A percentile compares a stretch with the other conserved stretches of the same genome.
These are phyloP conservation scores for Baryphthengus martii DNA, from an alignment of 2,113 vertebrate genomes.

Conservation along the genomic window DNA sequence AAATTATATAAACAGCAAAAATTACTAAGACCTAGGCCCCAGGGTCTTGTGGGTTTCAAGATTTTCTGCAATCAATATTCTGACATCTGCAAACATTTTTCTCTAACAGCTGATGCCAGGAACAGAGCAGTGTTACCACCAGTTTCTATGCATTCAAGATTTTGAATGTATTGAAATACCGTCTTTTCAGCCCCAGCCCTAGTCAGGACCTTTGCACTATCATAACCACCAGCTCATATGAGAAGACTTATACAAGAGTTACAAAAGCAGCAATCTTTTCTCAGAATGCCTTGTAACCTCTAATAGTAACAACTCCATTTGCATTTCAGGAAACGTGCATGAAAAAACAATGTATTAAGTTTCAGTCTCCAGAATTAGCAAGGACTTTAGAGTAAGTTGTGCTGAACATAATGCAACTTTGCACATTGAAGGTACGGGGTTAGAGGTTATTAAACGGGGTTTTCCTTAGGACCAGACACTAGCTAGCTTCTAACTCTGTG, in stretches of 20 bases:
- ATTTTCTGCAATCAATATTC: slow-evolving; percentile 74
- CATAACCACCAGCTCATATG: slow-evolving; percentile 71
- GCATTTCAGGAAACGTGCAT: slow-evolving; percentile 31
- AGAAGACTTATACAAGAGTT: slow-evolving; percentile 69
- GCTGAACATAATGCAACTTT: not conserved
- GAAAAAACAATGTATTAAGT: not conserved
- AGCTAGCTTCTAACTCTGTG: not conserved
- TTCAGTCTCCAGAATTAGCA: not conserved
- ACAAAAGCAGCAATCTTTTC: slow-evolving; percentile 62
- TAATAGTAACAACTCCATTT: slow-evolving; percentile 47
- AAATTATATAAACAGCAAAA: slow-evolving; percentile 86
- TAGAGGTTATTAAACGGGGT: not conserved
- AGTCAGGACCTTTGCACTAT: slow-evolving; percentile 55
- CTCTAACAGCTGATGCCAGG: slow-evolving; percentile 69
- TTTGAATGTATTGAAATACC: slow-evolving; percentile 73
- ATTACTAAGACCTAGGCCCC: slow-evolving; percentile 70
- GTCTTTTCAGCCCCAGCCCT: slow-evolving; percentile 53
- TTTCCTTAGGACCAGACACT: not conserved
- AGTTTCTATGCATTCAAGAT: slow-evolving; percentile 57
- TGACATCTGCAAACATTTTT: slow-evolving; percentile 79
- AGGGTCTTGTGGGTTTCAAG: slow-evolving; percentile 67
- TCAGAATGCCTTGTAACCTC: slow-evolving; percentile 65
- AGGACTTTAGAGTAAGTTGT: not conserved
- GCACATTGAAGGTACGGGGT: not conserved
- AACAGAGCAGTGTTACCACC: slow-evolving; percentile 58